phyloP scores from a whole-genome alignment of 2,113 vertebrate genomes.

The Ceyx cyanopectus region DNA sequence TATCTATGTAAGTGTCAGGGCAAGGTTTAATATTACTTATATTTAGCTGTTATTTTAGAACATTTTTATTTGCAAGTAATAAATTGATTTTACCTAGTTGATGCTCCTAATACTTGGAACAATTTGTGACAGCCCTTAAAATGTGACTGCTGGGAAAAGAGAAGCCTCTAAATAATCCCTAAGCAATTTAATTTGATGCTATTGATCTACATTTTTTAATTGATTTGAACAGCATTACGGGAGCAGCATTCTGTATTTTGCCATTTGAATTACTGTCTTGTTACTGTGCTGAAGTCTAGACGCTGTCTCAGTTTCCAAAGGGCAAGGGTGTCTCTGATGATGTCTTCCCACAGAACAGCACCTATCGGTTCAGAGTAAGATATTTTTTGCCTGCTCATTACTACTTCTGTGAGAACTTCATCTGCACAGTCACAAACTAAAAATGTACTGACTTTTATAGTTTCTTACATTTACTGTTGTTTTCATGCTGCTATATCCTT shows the following conservation, averaged over 20 bases:
- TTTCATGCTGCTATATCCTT: background rate
- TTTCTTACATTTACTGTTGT: background rate
- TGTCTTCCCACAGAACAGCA: background rate
- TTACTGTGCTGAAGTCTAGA: conserved; percentile 41
- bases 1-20: background rate
- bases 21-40: background rate
- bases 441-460: background rate
- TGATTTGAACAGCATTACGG: conserved; percentile 27
- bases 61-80: background rate
- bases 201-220: conserved; percentile 48
- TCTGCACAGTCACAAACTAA: background rate
- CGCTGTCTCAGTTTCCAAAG: conserved; percentile 46
- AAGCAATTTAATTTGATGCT: conserved; percentile 1
- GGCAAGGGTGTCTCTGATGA: background rate
- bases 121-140: background rate
- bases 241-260: conserved; percentile 9
- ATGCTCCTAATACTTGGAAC: background rate
- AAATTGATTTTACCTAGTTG: background rate
- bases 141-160: conserved; percentile 23
- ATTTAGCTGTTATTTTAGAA: background rate
- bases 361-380: background rate
- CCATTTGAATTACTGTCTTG: conserved; percentile 45
- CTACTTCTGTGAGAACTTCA: background rate
- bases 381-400: background rate
- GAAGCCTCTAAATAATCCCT: conserved; percentile 16